These are phyloP conservation scores for Nephrotoma appendiculata DNA, from an alignment of 2,888 invertebrate species.

Conservation along the genomic window DNA sequence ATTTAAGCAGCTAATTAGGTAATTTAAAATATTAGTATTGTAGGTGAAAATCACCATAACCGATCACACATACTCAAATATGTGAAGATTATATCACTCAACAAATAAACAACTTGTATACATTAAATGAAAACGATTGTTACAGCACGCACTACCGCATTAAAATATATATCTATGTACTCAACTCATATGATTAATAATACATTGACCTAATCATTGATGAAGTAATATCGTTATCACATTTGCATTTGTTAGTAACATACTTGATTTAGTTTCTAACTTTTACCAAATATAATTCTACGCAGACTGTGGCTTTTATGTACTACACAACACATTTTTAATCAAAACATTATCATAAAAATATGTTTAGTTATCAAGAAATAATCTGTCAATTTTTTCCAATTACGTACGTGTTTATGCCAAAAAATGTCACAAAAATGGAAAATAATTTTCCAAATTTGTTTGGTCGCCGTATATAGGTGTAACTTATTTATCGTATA, in stretches of 20 bases:
- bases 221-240: not conserved
- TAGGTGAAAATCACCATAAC: not conserved
- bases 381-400: not conserved
- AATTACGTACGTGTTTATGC: not conserved
- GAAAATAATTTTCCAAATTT: not conserved
- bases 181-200: not conserved
- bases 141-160: not conserved
- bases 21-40: not conserved
- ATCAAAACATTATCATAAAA: not conserved
- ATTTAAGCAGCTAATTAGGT: not conserved
- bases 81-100: not conserved
- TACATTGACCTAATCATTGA: not conserved
- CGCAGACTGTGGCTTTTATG: not conserved
- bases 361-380: not conserved
- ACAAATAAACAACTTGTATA: not conserved
- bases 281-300: not conserved
- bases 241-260: not conserved
- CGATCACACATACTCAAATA: not conserved
- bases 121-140: not conserved
- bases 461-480: no score
- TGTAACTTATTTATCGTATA: no score
- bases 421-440: not conserved
- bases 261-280: not conserved
- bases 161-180: not conserved
- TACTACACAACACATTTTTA: not conserved